Percentiles rank a stretch among this genome's conserved stretches.
Evolutionary conservation across 2,113 vertebrate genomes (phyloP).

Genomic region (Halichoerus grypus): DNA sequence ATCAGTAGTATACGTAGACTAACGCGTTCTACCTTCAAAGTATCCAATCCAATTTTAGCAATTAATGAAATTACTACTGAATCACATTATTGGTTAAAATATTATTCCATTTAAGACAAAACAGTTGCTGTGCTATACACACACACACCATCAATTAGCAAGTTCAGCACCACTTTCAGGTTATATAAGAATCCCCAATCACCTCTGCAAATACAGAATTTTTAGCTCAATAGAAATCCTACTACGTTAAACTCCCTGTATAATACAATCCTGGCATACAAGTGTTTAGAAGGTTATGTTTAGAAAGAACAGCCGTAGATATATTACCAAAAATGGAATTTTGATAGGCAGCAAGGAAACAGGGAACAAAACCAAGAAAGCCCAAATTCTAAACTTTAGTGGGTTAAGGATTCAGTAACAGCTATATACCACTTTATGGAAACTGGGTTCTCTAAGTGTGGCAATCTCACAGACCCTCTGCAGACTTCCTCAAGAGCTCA

Average conservation of each 20-base stretch:
- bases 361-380: not conserved
- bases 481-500: not conserved
- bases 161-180: not conserved
- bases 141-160: not conserved
- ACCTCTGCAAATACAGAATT: not conserved
- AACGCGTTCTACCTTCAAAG: not conserved
- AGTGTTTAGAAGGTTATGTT: not conserved
- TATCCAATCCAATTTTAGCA: not conserved
- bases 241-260: not conserved
- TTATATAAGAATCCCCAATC: not conserved
- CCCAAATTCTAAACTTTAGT: not conserved
- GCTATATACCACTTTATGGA: not conserved
- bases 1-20: not conserved
- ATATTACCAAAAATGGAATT: not conserved
- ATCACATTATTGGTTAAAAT: not conserved
- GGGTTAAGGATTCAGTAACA: not conserved
- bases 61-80: not conserved
- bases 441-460: not conserved
- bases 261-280: not conserved
- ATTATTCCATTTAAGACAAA: conserved; percentile 12
- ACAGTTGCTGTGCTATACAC: not conserved
- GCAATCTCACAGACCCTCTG: not conserved
- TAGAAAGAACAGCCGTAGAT: not conserved
- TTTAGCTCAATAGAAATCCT: not conserved
- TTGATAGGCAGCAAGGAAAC: not conserved